phyloP scores from a whole-genome alignment of 1,140 invertebrate genomes.

The Sycobia sp. region DNA sequence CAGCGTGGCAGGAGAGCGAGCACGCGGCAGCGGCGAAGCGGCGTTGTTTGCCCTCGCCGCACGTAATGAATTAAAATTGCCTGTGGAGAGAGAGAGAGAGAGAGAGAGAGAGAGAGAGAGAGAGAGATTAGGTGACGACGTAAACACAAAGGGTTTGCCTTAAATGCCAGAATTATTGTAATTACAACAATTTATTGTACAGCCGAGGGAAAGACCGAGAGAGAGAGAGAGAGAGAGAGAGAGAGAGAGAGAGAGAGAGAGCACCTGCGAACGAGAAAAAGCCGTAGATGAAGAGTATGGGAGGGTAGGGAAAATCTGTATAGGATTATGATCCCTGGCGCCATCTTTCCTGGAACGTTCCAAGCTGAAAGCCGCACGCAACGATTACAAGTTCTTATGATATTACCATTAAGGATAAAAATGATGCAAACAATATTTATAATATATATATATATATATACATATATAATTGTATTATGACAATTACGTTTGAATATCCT shows the following conservation, averaged over 20 bases:
- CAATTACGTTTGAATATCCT: too few relatives aligned
- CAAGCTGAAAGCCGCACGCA: too few relatives aligned
- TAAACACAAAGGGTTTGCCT: conserved; percentile 48
- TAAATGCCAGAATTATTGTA: conserved; percentile 52
- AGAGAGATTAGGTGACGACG: conserved; percentile 35
- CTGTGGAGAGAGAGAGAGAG: too few relatives aligned
- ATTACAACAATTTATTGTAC: conserved; percentile 56
- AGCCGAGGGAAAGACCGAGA: background rate
- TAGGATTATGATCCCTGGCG: background rate
- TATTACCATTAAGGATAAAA: too few relatives aligned
- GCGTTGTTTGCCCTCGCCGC: conserved; percentile 25
- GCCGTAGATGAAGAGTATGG: background rate
- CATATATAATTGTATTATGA: too few relatives aligned
- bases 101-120: too few relatives aligned
- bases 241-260: background rate
- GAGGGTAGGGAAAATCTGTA: background rate
- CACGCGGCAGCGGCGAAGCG: background rate
- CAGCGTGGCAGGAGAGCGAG: conserved; percentile 37
- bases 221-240: background rate
- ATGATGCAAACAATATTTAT: too few relatives aligned
- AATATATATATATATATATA: too few relatives aligned
- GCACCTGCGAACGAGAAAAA: background rate
- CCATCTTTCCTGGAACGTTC: background rate
- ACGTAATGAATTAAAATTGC: conserved; percentile 52
- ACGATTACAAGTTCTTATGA: too few relatives aligned